Base-by-base conservation (phyloP, 2,113 vertebrate genomes). In the Callipepla squamata region DNA sequence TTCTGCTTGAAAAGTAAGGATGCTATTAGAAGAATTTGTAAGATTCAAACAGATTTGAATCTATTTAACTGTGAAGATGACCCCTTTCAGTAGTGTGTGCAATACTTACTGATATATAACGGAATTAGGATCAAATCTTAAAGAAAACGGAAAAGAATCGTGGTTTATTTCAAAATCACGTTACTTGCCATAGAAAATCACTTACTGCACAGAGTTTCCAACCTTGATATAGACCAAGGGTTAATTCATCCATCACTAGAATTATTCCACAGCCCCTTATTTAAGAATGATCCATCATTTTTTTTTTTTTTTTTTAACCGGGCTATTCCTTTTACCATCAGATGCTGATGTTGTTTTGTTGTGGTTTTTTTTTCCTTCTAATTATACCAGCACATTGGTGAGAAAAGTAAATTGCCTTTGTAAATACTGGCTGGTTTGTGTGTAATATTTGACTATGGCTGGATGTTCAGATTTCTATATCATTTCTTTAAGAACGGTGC, bases 281-380 rank as follows among this genome's bases (percentile, higher is more conserved):
- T 92, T 90, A 74, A 91, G 62, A 51, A 82, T 26, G 25, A 75
- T 83, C 72, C 75, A 84, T 87, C 68, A 34, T n/a, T n/a, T n/a
- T n/a, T 93, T 86, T 36, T 36, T 36, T 36, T 92, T 80, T 88
- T 92, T 80, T 69, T 92, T 76, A 85, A 95, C 68, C 53, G 87
- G 47, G 8, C n/a, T 78, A 38, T 91, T 78, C 67, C 30, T 91
- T 65, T 38, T 53, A 55, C 69, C 44, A n/a, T 93, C 34, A 32
- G 72, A 68, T 90, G 48, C 15, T 53, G 51, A 8, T 53, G 23
- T 53, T 53, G 25, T 53, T 28, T 13, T 51, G 5, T 23, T 20
- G 19, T 55, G 16, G 19, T 55, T 7, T 51, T 28, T 2, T 42
- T 53, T 59, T 77, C 58, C 40, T 50, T 36, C 53, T 84, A 92